Base-by-base conservation (phyloP, 1,140 invertebrate species). In the Pseudoatta argentina region DNA sequence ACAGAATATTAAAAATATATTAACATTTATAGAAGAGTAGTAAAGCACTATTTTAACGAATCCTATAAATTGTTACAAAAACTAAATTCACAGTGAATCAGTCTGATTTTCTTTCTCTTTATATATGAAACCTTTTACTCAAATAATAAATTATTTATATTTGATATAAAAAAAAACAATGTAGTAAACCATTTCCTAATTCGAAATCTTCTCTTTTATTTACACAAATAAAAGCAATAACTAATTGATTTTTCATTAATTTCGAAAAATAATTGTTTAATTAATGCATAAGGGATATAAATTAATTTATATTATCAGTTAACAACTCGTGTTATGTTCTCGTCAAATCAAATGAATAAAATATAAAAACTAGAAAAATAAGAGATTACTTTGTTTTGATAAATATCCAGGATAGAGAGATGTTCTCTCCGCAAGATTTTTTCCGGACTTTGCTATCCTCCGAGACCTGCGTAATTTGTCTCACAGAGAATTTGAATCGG, bases 401-500 rank as follows among this genome's bases (percentile, higher is more conserved):
- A 55, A 57, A 57, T 12, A 57, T 57, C 30, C 8, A 57, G 7
- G 21, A 51, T 8, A 30, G 4, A 12, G 12, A 53, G 16, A n/a
- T 27, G n/a, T 5, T 30, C 27, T 7, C 61, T 14, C 39, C 3
- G 5, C 14, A 3, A 16, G 14, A 69, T 69, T 24, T 53, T 24
- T 55, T 8, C 14, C 27, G 18, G 18, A 66, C 12, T 30, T 66
- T 18, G 6, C 59, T 64, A 57, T 34, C 18, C 21, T 48, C 44
- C 39, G 27, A 64, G 16, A 24, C 3, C n/a, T 5, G 34, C 64
- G n/a, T 53, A 67, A 79, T 24, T 71, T 30, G 21, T 55, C n/a
- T 16, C 51, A 24, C 66, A 39, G 5, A 78, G 21, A 55, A 55
- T 81, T 39, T 21, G 34, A 81, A 71, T 72, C 51, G 16, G 30